These are phyloP conservation scores for Drosophila suzukii DNA, from an alignment of 1,140 invertebrate species.

Conservation along the genomic window DNA sequence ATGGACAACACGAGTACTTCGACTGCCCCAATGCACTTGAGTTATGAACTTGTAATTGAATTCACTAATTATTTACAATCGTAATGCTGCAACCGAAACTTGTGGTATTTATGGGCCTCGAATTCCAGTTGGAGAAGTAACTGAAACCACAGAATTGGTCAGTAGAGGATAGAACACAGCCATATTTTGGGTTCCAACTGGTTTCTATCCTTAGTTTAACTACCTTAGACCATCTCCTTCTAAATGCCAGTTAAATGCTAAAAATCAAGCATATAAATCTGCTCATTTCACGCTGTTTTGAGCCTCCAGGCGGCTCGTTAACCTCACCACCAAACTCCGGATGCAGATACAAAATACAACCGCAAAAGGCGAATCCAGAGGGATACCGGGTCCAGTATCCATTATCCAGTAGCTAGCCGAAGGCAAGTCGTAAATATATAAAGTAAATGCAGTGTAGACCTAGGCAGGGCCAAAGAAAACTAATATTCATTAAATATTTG, in stretches of 20 bases:
- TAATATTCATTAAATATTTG: constrained; percentile 81
- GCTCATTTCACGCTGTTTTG: constrained; percentile 61
- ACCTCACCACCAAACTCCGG: constrained; percentile 8
- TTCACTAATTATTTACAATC: constrained; percentile 58
- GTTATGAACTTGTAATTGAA: constrained; percentile 77
- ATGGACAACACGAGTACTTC: constrained; percentile 21
- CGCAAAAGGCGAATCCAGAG: constrained; percentile 34
- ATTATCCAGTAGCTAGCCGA: not conserved
- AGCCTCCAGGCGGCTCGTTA: constrained; percentile 47
- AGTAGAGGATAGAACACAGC: not conserved
- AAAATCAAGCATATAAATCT: constrained; percentile 59
- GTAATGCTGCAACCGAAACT: constrained; percentile 36
- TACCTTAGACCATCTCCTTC: constrained; percentile 18
- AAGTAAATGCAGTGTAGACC: constrained; percentile 17
- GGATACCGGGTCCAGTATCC: constrained; percentile 1
- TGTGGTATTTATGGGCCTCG: constrained; percentile 40
- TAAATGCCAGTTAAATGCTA: constrained; percentile 52
- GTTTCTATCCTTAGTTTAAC: not conserved
- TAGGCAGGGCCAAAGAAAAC: constrained; percentile 53
- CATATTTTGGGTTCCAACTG: not conserved
- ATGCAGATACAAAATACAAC: constrained; percentile 4
- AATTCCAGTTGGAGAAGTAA: constrained; percentile 43
- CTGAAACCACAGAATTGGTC: constrained; percentile 24
- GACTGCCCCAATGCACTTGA: constrained; percentile 15
- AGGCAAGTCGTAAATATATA: constrained; percentile 46